Conservation (phyloP, 1,140 invertebrate genomes). For the Campodea augens region DNA sequence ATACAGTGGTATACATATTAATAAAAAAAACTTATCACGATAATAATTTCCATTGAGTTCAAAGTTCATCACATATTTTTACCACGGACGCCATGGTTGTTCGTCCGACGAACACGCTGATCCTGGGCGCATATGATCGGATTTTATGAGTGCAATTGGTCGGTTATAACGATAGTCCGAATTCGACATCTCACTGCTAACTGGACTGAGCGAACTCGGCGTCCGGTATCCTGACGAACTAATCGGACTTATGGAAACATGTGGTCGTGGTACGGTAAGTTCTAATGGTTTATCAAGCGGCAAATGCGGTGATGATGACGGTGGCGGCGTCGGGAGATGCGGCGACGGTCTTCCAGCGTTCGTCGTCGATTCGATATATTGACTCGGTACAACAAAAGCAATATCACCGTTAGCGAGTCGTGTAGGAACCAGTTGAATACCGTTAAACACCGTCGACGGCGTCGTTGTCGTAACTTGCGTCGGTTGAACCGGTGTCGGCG, state of each 20-base stretch:
- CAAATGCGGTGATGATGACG: constrained; percentile 21
- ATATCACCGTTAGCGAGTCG: constrained; percentile 38
- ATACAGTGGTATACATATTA: no score
- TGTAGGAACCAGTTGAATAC: constrained; percentile 36
- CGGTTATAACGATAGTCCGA: background rate
- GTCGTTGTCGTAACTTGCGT: background rate
- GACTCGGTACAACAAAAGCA: constrained; percentile 32
- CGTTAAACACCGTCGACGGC: constrained; percentile 15
- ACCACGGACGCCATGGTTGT: background rate
- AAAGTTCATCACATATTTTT: no score
- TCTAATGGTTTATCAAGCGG: constrained; percentile 29
- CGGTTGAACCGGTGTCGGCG: constrained; percentile 13
- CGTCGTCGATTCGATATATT: constrained; percentile 5
- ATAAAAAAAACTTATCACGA: no score
- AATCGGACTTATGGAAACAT: background rate
- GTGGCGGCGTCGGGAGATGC: constrained; percentile 25
- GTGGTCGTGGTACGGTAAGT: background rate
- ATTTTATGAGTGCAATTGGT: background rate
- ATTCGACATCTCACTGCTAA: background rate
- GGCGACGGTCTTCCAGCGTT: constrained; percentile 14
- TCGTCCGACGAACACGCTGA: background rate
- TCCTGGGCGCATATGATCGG: background rate
- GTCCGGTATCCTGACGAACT: background rate
- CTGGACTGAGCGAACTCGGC: background rate
- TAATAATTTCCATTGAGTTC: no score